A percentile compares a stretch with the other conserved stretches of the same genome.
phyloP scores from a whole-genome alignment of 2,888 invertebrate species.

The Pheosia tremula region DNA sequence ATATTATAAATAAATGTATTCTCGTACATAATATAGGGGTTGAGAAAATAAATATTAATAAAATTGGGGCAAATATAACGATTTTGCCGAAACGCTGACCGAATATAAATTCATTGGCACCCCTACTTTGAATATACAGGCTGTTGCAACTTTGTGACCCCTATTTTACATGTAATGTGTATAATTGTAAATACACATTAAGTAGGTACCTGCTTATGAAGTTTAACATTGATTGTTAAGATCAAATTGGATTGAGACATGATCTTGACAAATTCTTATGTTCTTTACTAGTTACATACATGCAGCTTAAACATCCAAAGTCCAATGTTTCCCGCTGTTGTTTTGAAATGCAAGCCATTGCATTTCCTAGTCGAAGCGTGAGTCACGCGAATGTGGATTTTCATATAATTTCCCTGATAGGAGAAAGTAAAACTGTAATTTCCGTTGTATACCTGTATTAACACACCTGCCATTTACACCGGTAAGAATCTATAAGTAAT shows the following conservation, averaged over 20 bases:
- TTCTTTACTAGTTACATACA: no score
- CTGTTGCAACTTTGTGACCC: constrained; percentile 16
- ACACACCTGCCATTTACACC: not conserved
- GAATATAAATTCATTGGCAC: constrained; percentile 33
- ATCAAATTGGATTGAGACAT: no score
- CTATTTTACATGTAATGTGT: not conserved
- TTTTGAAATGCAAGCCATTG: constrained; percentile 31
- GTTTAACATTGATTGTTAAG: no score
- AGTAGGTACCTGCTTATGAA: no score
- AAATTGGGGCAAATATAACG: constrained; percentile 32
- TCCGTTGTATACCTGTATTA: not conserved
- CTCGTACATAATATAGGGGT: not conserved
- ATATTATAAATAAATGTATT: no score
- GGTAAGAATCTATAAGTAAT: not conserved
- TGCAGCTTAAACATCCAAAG: no score
- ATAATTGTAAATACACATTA: not conserved
- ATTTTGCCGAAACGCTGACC: constrained; percentile 17
- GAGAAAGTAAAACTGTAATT: constrained; percentile 24
- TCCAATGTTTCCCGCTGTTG: constrained; percentile 11
- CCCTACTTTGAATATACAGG: constrained; percentile 22
- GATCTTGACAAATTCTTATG: no score
- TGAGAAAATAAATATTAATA: constrained; percentile 19
- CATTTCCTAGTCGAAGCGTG: constrained; percentile 30
- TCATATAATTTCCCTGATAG: constrained; percentile 28
- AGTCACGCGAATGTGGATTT: constrained; percentile 32